Percentiles rank a stretch among this genome's conserved stretches.
These are phyloP conservation scores for Macrocentrus cingulum DNA, from an alignment of 1,140 invertebrate genomes.

Conservation along the genomic window DNA sequence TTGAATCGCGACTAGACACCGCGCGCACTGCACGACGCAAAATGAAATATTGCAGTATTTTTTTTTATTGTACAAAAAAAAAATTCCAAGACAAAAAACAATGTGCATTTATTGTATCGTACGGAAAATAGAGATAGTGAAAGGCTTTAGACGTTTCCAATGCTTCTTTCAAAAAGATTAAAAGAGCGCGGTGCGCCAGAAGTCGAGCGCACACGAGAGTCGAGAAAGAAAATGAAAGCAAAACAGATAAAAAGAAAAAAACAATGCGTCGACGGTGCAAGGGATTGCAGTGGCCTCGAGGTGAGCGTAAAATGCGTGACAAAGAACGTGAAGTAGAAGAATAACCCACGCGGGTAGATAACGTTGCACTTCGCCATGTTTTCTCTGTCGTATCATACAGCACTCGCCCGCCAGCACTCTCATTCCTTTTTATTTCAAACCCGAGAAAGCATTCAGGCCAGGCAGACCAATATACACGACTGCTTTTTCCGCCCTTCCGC, in stretches of 20 bases:
- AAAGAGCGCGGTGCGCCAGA: constrained; percentile 14
- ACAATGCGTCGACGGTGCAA: constrained; percentile 2
- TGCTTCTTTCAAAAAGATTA: constrained; percentile 17
- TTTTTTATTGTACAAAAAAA: too few relatives aligned
- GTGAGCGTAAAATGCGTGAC: constrained; percentile 24
- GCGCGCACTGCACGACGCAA: too few relatives aligned
- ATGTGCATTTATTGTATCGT: too few relatives aligned
- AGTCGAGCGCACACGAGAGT: constrained; percentile 15
- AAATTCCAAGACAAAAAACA: too few relatives aligned
- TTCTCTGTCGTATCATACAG: constrained; percentile 1
- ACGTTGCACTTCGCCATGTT: constrained; percentile 12
- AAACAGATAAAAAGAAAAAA: constrained; percentile 1
- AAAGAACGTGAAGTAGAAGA: constrained; percentile 13
- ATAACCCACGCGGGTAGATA: constrained; percentile 8
- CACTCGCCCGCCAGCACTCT: constrained; percentile 6
- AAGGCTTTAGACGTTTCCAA: background rate
- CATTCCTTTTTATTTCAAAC: constrained; percentile 24
- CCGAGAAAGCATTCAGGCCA: constrained; percentile 21
- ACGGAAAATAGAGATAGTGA: background rate
- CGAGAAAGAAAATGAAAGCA: constrained; percentile 10
- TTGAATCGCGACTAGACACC: too few relatives aligned
- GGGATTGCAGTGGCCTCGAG: constrained; percentile 1
- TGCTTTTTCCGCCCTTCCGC: background rate
- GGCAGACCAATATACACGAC: constrained; percentile 1
- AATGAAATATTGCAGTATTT: too few relatives aligned